phyloP scores from a whole-genome alignment of 2,888 invertebrate species.

The Tachina fera region DNA sequence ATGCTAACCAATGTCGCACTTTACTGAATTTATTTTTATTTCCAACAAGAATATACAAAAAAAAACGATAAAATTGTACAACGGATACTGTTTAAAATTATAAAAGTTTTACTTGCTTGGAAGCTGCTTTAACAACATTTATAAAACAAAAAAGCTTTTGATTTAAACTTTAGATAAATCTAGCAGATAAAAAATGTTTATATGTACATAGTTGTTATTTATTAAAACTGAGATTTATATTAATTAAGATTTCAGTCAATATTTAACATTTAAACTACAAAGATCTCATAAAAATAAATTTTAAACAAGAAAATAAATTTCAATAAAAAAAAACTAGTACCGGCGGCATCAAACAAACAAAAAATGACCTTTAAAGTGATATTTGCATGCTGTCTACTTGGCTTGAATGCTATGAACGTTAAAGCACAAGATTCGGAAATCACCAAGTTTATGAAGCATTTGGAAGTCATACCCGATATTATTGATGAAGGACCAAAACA shows the following conservation, averaged over 20 bases:
- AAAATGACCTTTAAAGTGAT: constrained; percentile 67
- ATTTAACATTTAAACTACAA: constrained; percentile 61
- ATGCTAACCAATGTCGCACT: no score
- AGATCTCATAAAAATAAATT: constrained; percentile 56
- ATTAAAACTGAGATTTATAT: constrained; percentile 65
- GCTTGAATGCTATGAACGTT: constrained; percentile 2
- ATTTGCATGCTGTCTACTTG: constrained; percentile 58
- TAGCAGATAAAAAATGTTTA: constrained; percentile 50
- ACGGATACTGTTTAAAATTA: background rate
- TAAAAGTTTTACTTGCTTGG: background rate
- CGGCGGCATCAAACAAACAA: constrained; percentile 49
- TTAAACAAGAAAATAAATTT: constrained; percentile 10
- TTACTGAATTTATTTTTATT: no score
- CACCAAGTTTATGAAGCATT: constrained; percentile 78
- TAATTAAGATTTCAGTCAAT: constrained; percentile 57
- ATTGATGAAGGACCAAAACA: constrained; percentile 79
- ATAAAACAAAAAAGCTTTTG: constrained; percentile 31
- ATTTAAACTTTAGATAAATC: constrained; percentile 51
- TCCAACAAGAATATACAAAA: no score
- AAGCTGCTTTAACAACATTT: background rate
- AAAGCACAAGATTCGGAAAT: constrained; percentile 77
- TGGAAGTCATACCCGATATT: constrained; percentile 81
- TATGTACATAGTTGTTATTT: constrained; percentile 24
- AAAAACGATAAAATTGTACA: no score
- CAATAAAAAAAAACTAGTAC: constrained; percentile 30